Evolutionary conservation across 2,888 invertebrate species (phyloP), one percentile per base, ranked within the genome.

Genomic region (Caenorhabditis plicata): DNA sequence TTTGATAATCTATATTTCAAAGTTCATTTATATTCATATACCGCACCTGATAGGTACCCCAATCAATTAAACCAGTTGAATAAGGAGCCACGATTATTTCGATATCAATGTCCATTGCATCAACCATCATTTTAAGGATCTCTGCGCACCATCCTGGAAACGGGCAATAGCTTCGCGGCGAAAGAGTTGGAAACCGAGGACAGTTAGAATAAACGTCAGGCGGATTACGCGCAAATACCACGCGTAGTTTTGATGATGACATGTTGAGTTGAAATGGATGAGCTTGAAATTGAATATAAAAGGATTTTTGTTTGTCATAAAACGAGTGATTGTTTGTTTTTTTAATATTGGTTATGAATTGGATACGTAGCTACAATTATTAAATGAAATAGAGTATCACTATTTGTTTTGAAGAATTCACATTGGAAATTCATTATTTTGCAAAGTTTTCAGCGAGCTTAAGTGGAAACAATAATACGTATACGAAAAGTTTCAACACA

Each of bases 121-220:
- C 57, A 7, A 45, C 27, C 3, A 68, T 49, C 61, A 63, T 63
- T 25, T 52, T 61, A 25, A 68, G 23, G 9, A 68, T 69, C 61
- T 74, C 74, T 11, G 64, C 32, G 11, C 60, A 56, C 63, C 68
- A 74, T 44, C 74, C 74, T n/a, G 73, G 73, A 47, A 71, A 73
- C 0, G 71, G 68, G 42, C 74, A 74, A 25, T 64, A 53, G 17
- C 68, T n/a, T 38, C 44, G 65, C 9, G 71, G 70, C 31, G 32
- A 45, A 1, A 68, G 51, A 29, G 58, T 64, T 17, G 74, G 74
- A 35, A 73, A 74, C 15, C 52, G 44, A 4, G 49, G 54, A 32
- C 74, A 74, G 29, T 64, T 66, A 17, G 57, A 45, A 27, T 60
- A 74, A 7, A 70, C 72, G 53, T 74, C 74, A 8, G 74, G 74